Percentiles rank a stretch among this genome's conserved stretches.
Conservation (phyloP, 2,113 vertebrate species). For the Aptenodytes forsteri region DNA sequence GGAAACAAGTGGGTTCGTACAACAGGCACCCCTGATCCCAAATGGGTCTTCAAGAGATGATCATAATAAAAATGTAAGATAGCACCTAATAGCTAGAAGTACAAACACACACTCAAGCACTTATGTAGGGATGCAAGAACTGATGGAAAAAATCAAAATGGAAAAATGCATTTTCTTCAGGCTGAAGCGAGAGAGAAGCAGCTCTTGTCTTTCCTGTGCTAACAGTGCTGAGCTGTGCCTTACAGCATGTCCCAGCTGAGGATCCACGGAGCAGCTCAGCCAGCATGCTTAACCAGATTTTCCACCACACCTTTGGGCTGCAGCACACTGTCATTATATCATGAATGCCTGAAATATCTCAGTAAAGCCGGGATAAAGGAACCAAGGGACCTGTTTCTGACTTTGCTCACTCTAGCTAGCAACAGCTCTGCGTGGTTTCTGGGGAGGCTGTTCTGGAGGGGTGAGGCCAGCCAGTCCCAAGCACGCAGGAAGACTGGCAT, state of each 20-base stretch:
- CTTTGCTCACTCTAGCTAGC: background rate
- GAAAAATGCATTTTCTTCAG: background rate
- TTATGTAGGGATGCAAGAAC: background rate
- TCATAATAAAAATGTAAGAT: background rate
- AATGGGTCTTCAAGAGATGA: background rate
- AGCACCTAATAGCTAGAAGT: background rate
- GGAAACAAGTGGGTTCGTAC: background rate
- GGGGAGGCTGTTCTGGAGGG: background rate
- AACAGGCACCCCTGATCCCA: background rate
- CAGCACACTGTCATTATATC: background rate
- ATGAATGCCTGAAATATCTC: slow-evolving; percentile 7
- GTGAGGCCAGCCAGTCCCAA: background rate
- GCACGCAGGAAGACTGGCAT: background rate
- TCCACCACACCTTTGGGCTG: background rate
- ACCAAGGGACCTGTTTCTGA: background rate
- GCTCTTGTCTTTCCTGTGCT: background rate
- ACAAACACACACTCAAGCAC: background rate
- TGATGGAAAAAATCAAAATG: background rate
- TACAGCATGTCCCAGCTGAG: background rate
- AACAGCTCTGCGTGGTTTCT: accelerated
- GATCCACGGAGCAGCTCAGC: background rate
- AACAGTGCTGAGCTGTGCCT: background rate
- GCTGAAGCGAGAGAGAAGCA: background rate
- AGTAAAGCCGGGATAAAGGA: background rate
- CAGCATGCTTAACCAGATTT: background rate